These are phyloP conservation scores for Piscicola geometra DNA, from an alignment of 2,888 invertebrate species.

Conservation along the genomic window DNA sequence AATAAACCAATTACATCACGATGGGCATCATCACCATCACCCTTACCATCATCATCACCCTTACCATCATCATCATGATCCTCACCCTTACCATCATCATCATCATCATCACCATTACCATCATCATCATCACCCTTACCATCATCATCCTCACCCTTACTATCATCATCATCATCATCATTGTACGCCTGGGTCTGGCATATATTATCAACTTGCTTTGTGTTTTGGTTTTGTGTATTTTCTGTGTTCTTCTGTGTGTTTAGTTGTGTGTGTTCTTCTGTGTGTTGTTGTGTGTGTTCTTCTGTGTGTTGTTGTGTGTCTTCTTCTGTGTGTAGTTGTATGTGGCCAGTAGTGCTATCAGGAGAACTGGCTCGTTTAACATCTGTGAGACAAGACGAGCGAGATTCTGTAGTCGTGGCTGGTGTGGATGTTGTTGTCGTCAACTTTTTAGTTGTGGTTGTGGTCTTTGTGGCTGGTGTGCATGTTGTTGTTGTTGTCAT, in stretches of 20 bases:
- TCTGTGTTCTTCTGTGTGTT: no score
- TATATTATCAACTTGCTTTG: no score
- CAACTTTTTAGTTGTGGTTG: neutral
- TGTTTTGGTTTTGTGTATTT: no score
- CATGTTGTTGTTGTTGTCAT: neutral
- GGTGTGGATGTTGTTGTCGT: neutral
- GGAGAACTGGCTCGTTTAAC: neutral
- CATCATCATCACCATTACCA: no score
- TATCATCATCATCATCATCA: no score
- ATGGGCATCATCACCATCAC: neutral
- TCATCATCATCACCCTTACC: no score
- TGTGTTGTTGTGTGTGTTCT: no score
- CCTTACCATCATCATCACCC: neutral
- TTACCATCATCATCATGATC: neutral
- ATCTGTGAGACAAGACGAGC: neutral
- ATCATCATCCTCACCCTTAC: no score
- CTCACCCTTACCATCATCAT: no score
- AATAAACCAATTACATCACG: neutral
- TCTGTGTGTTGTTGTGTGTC: no score
- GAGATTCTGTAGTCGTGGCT: neutral
- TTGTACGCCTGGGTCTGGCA: no score
- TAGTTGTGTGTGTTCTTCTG: no score
- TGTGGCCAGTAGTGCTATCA: neutral
- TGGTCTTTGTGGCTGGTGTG: neutral
- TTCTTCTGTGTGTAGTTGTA: neutral